phyloP scores from a whole-genome alignment of 2,113 vertebrate species.

The Myotis lucifugus region DNA sequence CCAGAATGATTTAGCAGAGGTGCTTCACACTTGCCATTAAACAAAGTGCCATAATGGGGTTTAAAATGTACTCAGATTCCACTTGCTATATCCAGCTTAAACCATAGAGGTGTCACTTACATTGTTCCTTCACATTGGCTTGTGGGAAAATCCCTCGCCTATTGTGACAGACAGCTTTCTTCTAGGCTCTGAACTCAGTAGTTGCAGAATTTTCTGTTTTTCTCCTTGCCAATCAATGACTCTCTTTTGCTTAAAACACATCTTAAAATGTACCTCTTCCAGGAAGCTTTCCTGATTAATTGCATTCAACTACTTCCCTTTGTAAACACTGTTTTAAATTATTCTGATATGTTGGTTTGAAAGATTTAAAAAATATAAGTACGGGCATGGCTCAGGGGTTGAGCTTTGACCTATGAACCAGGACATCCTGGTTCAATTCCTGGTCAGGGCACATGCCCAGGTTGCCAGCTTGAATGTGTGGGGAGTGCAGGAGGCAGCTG shows the following conservation, averaged over 20 bases:
- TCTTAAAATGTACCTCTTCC: neutral
- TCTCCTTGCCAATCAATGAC: neutral
- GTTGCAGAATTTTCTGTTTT: neutral
- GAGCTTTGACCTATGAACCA: no score
- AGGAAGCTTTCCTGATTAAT: constrained; percentile 32
- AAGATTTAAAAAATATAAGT: neutral
- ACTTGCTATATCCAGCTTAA: constrained; percentile 10
- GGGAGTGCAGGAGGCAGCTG: no score
- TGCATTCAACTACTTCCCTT: neutral
- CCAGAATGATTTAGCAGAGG: constrained; percentile 77
- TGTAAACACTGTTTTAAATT: neutral
- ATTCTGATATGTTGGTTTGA: constrained; percentile 35
- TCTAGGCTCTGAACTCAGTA: neutral
- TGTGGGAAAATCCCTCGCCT: neutral
- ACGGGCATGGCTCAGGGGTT: no score
- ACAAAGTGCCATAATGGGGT: constrained; percentile 64
- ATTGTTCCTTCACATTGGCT: neutral
- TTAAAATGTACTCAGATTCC: constrained; percentile 61
- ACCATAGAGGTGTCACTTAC: constrained; percentile 44
- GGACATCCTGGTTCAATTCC: no score
- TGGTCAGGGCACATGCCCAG: no score
- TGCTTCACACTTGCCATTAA: constrained; percentile 66
- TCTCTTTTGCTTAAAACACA: constrained; percentile 6
- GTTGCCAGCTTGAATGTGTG: no score
- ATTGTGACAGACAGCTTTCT: neutral